phyloP scores from a whole-genome alignment of 2,888 invertebrate genomes.

The Callyntrura guangdongensis region DNA sequence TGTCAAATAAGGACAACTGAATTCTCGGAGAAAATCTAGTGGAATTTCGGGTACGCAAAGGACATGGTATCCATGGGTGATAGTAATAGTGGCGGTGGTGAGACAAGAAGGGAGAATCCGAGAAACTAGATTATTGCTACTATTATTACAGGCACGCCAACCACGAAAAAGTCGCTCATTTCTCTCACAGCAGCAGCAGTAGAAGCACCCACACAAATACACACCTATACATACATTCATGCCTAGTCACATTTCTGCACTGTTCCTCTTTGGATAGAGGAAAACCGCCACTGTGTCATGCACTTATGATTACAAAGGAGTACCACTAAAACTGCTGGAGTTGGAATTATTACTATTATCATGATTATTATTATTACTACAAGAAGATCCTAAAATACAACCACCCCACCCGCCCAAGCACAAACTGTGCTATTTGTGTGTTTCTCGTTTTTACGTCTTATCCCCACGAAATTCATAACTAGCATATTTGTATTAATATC shows the following conservation, averaged over 20 bases:
- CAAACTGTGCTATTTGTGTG: neutral
- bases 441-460: neutral
- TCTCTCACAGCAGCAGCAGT: neutral
- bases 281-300: conserved; percentile 36
- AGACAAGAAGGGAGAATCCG: conserved; percentile 6
- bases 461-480: conserved; percentile 51
- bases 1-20: conserved; percentile 76
- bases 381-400: conserved; percentile 34
- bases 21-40: conserved; percentile 72
- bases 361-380: conserved; percentile 65
- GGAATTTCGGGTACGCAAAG: conserved; percentile 60
- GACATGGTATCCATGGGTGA: neutral
- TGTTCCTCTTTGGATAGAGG: neutral
- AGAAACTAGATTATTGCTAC: conserved; percentile 53
- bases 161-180: conserved; percentile 51
- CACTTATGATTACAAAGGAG: conserved; percentile 52
- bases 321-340: conserved; percentile 43
- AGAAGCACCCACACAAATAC: conserved; percentile 14
- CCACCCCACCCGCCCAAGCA: conserved; percentile 1
- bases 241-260: too few species aligned
- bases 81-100: neutral
- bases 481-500: conserved; percentile 30
- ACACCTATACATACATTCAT: neutral
- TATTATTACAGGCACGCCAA: conserved; percentile 48
- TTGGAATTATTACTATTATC: conserved; percentile 63